Conservation (phyloP, 2,888 invertebrate species). For the Perizoma flavofasciatum region DNA sequence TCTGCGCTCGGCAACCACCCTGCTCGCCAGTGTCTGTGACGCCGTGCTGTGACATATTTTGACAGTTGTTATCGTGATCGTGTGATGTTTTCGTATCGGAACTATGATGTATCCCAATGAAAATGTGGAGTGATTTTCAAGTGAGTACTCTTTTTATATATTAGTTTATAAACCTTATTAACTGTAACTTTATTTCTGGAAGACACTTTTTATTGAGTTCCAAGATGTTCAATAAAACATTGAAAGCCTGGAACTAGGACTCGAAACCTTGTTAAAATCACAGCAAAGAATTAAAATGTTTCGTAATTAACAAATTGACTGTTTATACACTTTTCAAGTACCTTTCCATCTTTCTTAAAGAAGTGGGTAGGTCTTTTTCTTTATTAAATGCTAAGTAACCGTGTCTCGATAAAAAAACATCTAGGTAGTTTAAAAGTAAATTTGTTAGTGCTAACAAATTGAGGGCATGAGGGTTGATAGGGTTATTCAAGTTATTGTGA, state of each 20-base stretch:
- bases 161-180: constrained; percentile 15
- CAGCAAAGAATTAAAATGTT: constrained; percentile 15
- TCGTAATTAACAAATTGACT: not conserved
- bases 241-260: constrained; percentile 12
- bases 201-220: constrained; percentile 42
- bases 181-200: constrained; percentile 35
- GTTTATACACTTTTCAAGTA: not conserved
- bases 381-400: too few relatives aligned
- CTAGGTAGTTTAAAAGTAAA: too few relatives aligned
- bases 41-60: constrained; percentile 73
- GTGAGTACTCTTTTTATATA: constrained; percentile 53
- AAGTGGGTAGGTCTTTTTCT: too few relatives aligned
- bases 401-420: too few relatives aligned
- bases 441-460: too few relatives aligned
- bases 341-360: too few relatives aligned
- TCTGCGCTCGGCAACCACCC: constrained; percentile 77
- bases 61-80: constrained; percentile 83
- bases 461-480: too few relatives aligned
- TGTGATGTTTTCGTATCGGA: constrained; percentile 82
- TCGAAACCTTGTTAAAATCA: constrained; percentile 10
- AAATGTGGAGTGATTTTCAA: constrained; percentile 84
- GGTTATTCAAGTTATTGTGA: too few relatives aligned
- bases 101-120: constrained; percentile 84
- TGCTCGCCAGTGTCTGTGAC: constrained; percentile 67
- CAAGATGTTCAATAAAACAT: constrained; percentile 37